Evolutionary conservation across 53 echinoderm and acorn worm species (phyloP), one percentile per base, ranked within the genome.

Genomic region (Pentamera pediparva): DNA sequence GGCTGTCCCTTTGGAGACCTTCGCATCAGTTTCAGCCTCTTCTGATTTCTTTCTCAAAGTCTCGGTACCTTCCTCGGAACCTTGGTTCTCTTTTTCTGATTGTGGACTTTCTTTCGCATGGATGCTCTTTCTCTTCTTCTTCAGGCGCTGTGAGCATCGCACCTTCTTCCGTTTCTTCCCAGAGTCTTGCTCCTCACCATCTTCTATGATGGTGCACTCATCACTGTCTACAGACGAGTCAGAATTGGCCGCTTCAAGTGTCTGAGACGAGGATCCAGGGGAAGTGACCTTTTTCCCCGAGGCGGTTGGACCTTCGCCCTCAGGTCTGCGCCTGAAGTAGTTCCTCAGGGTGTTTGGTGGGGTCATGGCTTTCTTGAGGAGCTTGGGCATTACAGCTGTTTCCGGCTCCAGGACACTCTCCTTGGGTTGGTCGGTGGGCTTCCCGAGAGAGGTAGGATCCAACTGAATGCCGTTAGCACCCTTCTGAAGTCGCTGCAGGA

Each of bases 281-380:
- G 52, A 34, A 3, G 31, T 49, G 17, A 11, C 53, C 35, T 21
- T 33, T 33, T 61, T 61, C n/a, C n/a, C n/a, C n/a, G n/a, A n/a
- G 34, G 63, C 13, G 13, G 35, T 35, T 35, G 51, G 55, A 33
- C 55, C 73, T 7, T 54, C 36, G 11, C 25, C 36, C 35, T 54
- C 55, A n/a, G n/a, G n/a, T 35, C 54, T 72, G 2, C 30, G 15
- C 30, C 85, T 87, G 77, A 94, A 94, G 83, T 87, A 94, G 37
- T 80, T 82, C 32, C 67, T 90, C 13, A 94, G 84, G 4, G 89
- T 94, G 39, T 79, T 48, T 30, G 89, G 85, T 15, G 87, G 79
- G 1, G 90, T 87, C 94, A 94, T 90, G 34, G 94, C 90, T 65
- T 82, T 90, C 54, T 84, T 82, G 33, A 87, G 65, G 6, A 67